Evolutionary conservation across 2,113 vertebrate genomes (phyloP).

Genomic region (Plectropomus leopardus): DNA sequence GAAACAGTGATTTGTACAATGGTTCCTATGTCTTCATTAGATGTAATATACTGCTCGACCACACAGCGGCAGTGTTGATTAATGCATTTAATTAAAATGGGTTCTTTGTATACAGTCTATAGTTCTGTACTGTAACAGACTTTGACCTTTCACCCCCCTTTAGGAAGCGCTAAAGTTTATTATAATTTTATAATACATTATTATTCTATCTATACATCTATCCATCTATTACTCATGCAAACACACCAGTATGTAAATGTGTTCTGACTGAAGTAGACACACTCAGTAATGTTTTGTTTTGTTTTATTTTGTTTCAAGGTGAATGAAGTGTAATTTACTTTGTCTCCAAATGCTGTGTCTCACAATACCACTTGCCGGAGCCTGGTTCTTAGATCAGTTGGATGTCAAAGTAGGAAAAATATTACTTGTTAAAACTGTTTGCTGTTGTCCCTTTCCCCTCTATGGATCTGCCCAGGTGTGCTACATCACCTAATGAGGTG

Average conservation of each 20-base stretch:
- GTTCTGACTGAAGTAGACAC: no score
- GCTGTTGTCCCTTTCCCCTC: no score
- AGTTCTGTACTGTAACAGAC: no score
- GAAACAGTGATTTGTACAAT: slow-evolving; percentile 55
- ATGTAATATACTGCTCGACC: slow-evolving; percentile 34
- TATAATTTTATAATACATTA: no score
- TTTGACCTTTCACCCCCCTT: background rate
- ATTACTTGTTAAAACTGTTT: no score
- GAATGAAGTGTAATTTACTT: slow-evolving; percentile 28
- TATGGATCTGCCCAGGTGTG: no score
- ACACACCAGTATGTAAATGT: no score
- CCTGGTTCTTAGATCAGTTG: background rate
- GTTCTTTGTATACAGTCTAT: no score
- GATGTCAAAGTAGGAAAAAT: slow-evolving; percentile 17
- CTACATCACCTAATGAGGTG: no score
- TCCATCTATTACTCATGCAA: no score
- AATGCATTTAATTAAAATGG: slow-evolving; percentile 1
- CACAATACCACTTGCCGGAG: slow-evolving; percentile 1
- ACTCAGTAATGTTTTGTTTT: background rate
- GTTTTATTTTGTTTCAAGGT: background rate
- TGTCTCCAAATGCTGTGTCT: slow-evolving; percentile 2
- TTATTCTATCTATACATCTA: no score
- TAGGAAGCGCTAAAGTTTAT: background rate
- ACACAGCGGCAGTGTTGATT: slow-evolving; percentile 63
- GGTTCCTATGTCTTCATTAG: slow-evolving; percentile 52